A percentile compares a stretch with the other conserved stretches of the same genome.
These are phyloP conservation scores for Tichodroma muraria DNA, from an alignment of 2,113 vertebrate species.

Conservation along the genomic window DNA sequence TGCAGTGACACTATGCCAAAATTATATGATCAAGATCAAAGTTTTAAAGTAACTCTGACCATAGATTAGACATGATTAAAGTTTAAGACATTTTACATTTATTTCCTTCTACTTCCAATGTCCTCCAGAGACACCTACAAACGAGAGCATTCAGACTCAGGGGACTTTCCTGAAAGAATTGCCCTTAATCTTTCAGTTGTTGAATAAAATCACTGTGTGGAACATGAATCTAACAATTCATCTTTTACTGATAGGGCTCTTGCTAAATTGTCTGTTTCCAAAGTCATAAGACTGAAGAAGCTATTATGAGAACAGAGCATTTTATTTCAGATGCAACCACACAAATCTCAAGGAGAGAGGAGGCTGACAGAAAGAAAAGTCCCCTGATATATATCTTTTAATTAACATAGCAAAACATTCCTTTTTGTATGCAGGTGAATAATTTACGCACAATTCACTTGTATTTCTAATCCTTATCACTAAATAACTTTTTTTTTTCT, in stretches of 20 bases:
- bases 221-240: constrained; percentile 16
- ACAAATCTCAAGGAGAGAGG: constrained; percentile 20
- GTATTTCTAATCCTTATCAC: constrained; percentile 7
- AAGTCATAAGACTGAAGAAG: constrained; percentile 21
- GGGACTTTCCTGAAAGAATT: not conserved
- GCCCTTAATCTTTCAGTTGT: constrained; percentile 22
- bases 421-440: not conserved
- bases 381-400: constrained; percentile 40
- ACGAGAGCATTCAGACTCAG: not conserved
- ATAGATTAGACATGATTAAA: not conserved
- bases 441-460: not conserved
- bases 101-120: not conserved
- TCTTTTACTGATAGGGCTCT: not conserved
- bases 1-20: not conserved
- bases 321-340: constrained; percentile 24
- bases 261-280: not conserved
- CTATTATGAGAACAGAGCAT: not conserved
- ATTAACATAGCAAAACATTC: constrained; percentile 35
- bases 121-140: not conserved
- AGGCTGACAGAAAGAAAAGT: not conserved
- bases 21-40: not conserved
- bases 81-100: not conserved
- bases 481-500: not conserved
- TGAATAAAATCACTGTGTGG: constrained; percentile 17
- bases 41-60: not conserved